A percentile compares a stretch with the other conserved stretches of the same genome.
Evolutionary conservation across 1,140 invertebrate species (phyloP).

Genomic region (Hypothenemus hampei): DNA sequence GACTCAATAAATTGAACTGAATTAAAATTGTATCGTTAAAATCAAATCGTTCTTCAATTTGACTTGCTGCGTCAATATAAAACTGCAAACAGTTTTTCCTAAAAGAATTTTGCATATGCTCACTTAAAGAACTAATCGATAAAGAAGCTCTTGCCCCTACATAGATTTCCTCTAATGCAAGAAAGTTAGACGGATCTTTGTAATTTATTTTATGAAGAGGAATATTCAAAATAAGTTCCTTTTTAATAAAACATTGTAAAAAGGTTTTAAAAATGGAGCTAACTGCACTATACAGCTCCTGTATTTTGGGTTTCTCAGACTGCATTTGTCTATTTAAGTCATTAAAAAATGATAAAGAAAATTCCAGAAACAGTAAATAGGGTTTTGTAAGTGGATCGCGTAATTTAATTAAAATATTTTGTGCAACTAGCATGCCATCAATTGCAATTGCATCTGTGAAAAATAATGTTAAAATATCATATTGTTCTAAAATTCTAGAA

Average conservation of each 20-base stretch:
- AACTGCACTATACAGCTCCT: background rate
- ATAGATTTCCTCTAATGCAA: background rate
- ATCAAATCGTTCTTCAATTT: background rate
- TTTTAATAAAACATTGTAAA: conserved; percentile 4
- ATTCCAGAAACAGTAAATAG: too few relatives aligned
- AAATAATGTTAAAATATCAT: background rate
- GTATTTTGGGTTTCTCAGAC: background rate
- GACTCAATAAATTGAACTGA: background rate
- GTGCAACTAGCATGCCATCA: background rate
- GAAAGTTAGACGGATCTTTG: background rate
- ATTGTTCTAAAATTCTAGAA: conserved; percentile 4
- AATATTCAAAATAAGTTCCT: background rate
- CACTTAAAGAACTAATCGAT: too few relatives aligned
- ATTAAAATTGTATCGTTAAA: background rate
- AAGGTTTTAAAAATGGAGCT: background rate
- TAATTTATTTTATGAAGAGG: background rate
- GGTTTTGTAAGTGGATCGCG: background rate
- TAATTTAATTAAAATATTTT: background rate
- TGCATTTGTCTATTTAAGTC: conserved; percentile 2
- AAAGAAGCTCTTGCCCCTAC: too few relatives aligned
- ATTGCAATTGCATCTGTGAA: conserved; percentile 1
- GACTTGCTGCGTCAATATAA: background rate
- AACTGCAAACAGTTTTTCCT: background rate
- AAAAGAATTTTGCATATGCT: background rate
- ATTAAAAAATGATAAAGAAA: background rate